Evolutionary conservation across 2,888 invertebrate genomes (phyloP).

Genomic region (Bedellia somnulentella): DNA sequence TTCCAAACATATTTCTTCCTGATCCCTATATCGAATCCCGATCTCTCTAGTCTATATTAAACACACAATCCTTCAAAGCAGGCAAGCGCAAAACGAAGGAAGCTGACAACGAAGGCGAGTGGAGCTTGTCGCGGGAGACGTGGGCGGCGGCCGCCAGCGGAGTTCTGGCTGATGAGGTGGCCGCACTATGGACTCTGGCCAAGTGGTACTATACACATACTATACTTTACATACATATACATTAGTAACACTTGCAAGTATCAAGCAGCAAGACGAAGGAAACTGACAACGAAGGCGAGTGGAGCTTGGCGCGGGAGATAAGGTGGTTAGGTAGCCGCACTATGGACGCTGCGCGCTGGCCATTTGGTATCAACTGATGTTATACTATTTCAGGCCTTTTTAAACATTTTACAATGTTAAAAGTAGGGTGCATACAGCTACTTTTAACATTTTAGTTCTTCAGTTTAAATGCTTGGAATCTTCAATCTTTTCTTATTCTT

Average conservation of each 20-base stretch:
- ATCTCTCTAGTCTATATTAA: too few species aligned
- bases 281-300: conserved; percentile 18
- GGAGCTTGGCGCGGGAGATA: conserved; percentile 25
- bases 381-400: too few species aligned
- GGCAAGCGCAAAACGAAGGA: conserved; percentile 20
- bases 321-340: conserved; percentile 72
- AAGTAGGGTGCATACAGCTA: too few species aligned
- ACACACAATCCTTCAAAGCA: conserved; percentile 5
- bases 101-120: conserved; percentile 18
- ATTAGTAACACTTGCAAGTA: conserved; percentile 6
- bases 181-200: conserved; percentile 94
- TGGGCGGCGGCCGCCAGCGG: conserved; percentile 47
- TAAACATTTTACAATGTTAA: too few species aligned
- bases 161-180: conserved; percentile 59
- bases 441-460: too few species aligned
- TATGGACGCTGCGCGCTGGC: conserved; percentile 96
- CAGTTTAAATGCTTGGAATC: too few species aligned
- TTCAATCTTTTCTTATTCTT: too few species aligned
- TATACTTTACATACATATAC: too few species aligned
- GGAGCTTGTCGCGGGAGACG: conserved; percentile 25
- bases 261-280: conserved; percentile 20
- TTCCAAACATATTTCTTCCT: too few species aligned
- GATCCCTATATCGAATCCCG: too few species aligned
- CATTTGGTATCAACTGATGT: too few species aligned
- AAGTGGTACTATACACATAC: too few species aligned